These are phyloP conservation scores for Sardinella longiceps DNA, from an alignment of 2,797 vertebrate species.

Conservation along the genomic window DNA sequence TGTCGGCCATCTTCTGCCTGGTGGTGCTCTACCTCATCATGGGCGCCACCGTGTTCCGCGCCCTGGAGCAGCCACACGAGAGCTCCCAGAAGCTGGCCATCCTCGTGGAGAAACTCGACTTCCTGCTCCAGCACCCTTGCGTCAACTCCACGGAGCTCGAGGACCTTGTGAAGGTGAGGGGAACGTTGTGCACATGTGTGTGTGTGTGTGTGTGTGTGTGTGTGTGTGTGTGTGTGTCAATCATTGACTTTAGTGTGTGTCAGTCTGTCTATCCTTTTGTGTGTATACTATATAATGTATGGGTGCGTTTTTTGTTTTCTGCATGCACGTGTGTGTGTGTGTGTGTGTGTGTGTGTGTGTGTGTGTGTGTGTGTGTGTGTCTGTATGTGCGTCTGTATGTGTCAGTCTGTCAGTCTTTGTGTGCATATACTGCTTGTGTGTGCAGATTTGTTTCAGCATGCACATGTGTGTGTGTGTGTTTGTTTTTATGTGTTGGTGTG, in stretches of 20 bases:
- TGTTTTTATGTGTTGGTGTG: not conserved
- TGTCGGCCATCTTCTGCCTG: slow-evolving; percentile 94
- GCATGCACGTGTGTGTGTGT: not conserved
- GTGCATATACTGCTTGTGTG: too few relatives aligned
- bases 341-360: not conserved
- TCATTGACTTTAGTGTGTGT: too few relatives aligned
- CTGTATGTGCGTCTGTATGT: not conserved
- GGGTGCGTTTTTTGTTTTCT: too few relatives aligned
- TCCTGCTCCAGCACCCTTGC: slow-evolving; percentile 86
- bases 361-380: not conserved
- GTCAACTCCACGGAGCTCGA: slow-evolving; percentile 93
- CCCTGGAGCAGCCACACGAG: slow-evolving; percentile 94
- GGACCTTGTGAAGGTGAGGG: slow-evolving; percentile 89
- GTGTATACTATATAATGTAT: too few relatives aligned
- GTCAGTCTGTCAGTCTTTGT: not conserved
- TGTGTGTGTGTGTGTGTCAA: too few relatives aligned
- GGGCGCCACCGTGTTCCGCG: slow-evolving; percentile 94
- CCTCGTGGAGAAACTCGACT: slow-evolving; percentile 86
- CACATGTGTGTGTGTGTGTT: not conserved
- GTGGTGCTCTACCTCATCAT: slow-evolving; percentile 95
- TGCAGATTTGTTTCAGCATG: too few relatives aligned
- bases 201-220: not conserved
- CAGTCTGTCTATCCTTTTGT: too few relatives aligned
- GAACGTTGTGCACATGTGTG: too few relatives aligned
- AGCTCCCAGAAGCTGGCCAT: slow-evolving; percentile 87